These are phyloP conservation scores for Hafferia zeledoni DNA, from an alignment of 2,797 vertebrate species.

Conservation along the genomic window DNA sequence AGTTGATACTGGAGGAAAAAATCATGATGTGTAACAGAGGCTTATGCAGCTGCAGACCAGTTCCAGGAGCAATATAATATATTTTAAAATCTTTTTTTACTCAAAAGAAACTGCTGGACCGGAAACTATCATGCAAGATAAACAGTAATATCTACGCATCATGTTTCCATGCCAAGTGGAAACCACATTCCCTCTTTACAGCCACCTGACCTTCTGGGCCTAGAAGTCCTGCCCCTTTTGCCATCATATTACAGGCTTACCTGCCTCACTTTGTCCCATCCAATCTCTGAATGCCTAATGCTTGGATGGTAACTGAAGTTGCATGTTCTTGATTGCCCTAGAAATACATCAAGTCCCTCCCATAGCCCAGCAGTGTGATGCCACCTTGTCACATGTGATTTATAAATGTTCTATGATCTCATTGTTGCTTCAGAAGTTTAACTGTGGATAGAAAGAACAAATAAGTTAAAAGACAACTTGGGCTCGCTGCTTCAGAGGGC, in stretches of 20 bases:
- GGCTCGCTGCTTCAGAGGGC: background rate
- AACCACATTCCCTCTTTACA: background rate
- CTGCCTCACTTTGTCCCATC: background rate
- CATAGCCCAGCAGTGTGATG: background rate
- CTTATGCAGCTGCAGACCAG: background rate
- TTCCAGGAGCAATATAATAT: background rate
- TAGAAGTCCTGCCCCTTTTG: background rate
- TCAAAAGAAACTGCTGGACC: background rate
- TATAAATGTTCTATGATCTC: fast-evolving
- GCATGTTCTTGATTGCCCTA: background rate
- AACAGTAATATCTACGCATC: background rate
- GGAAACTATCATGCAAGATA: background rate
- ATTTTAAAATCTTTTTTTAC: background rate
- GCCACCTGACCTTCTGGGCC: background rate
- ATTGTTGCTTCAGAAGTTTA: background rate
- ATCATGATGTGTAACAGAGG: background rate
- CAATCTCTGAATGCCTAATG: background rate
- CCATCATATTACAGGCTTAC: background rate
- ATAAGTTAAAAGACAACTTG: background rate
- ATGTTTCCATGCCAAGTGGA: background rate
- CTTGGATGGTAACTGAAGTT: background rate
- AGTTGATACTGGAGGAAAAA: background rate
- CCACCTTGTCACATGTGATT: background rate
- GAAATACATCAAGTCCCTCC: background rate
- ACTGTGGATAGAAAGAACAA: background rate